Evolutionary conservation across 2,888 invertebrate species (phyloP), one percentile per base, ranked within the genome.

Genomic region (Lymantria monacha): DNA sequence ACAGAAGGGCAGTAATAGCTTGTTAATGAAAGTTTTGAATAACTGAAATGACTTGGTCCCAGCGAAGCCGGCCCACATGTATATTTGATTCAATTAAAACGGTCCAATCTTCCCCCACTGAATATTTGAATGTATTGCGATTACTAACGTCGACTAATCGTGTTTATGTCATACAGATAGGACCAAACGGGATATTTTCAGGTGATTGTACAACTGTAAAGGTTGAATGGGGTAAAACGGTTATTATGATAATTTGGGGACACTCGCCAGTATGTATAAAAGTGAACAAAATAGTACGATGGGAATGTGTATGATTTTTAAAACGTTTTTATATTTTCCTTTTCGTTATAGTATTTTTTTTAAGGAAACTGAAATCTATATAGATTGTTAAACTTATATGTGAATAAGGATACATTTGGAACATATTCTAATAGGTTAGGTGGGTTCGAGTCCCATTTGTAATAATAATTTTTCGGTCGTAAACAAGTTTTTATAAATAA

Each of bases 31-130:
- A 63, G 58, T 69, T 67, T 62, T 60, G 56, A 61, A 63, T 66
- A 58, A 63, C 57, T 62, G 55, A 58, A 64, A 59, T 66, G 61
- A 63, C 61, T 57, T 36, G 50, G 50, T 53, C 45, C 48, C 53
- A 31, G 50, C 37, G 49, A 56, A 46, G 52, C 59, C 49, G 53
- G 45, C 53, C 40, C 48, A 51, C 59, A 52, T 61, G 61, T 61
- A 63, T 65, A 66, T 67, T 69, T 60, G 55, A 69, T 68, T 69
- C 62, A 71, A 71, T 71, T 66, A 71, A 67, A 53, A 48, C 58
- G 37, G 43, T 38, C 53, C 49, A 44, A 61, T 58, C 49, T 49
- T 37, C 49, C 55, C 40, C 42, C 2, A n/a, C 53, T 60, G 62
- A 62, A 67, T 68, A 61, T 68, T 66, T 57, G 47, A 66, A 48